Evolutionary conservation across 2,888 invertebrate genomes (phyloP), one percentile per base, ranked within the genome.

Genomic region (Pseudanteris insignis): DNA sequence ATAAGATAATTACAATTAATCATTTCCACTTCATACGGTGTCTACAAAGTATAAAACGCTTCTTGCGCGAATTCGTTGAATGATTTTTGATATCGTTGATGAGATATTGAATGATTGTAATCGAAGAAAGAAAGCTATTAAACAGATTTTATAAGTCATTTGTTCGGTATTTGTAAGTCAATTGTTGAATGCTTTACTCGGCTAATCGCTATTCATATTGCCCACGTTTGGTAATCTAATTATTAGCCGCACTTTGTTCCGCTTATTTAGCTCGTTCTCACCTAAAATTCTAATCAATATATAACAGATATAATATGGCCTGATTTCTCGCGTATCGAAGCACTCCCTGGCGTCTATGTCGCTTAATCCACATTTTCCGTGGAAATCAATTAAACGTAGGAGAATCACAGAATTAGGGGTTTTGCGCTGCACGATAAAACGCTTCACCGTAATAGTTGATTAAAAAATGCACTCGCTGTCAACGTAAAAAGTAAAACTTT

Each of bases 331-430:
- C 68, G 70, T 60, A 41, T 44, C 54, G 59, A 47, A 51, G 59
- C 60, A 38, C 46, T 58, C 62, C 43, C 59, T 44, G 47, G 59
- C 59, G 64, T 40, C 46, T 40, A 53, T 53, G 47, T 53, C 60
- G 54, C 48, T 58, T 44, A 37, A 59, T 61, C 58, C 54, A 53
- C 64, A 25, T 51, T 10, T 53, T 48, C 61, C 64, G 66, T 66
- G 69, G 66, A 76, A 77, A 78, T 75, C 72, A 77, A 78, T 77
- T 77, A 78, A 79, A 79, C 76, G 74, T 78, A 79, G 79, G 78
- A 78, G 76, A 78, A 79, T 79, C 79, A 79, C 79, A 79, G 79
- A 78, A 79, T 75, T 79, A 75, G 77, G 78, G 75, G 73, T 75
- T 74, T 67, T 73, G 75, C 73, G 72, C 65, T 36, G 68, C 38